phyloP scores from a whole-genome alignment of 2,888 invertebrate species.

The Bedellia somnulentella region DNA sequence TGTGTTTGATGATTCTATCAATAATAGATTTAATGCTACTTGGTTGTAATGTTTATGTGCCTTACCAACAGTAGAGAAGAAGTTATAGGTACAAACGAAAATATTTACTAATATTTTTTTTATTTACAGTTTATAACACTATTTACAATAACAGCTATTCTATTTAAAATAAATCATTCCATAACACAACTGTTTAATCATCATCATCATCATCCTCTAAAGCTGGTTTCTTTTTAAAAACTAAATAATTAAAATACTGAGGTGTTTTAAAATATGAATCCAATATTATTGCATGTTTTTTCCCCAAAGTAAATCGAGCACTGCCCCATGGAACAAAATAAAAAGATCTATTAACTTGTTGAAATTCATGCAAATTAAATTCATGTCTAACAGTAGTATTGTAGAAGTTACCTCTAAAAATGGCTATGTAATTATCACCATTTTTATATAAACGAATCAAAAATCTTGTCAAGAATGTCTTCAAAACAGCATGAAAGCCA shows the following conservation, averaged over 20 bases:
- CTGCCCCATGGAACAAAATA: slow-evolving; percentile 38
- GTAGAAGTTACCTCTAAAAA: slow-evolving; percentile 32
- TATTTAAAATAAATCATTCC: not conserved
- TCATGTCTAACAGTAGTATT: slow-evolving; percentile 30
- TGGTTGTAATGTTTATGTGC: slow-evolving; percentile 35
- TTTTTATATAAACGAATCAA: slow-evolving; percentile 39
- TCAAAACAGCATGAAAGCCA: slow-evolving; percentile 29
- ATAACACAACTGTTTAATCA: not conserved
- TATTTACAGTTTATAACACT: too few relatives aligned
- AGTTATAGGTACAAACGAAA: slow-evolving; percentile 16
- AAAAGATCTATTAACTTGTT: slow-evolving; percentile 29
- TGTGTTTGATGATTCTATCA: not conserved
- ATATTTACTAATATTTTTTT: not conserved
- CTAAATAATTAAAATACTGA: slow-evolving; percentile 34
- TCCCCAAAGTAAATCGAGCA: slow-evolving; percentile 34
- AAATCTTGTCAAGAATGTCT: slow-evolving; percentile 36
- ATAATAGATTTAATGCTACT: slow-evolving; percentile 27
- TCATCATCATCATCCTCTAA: slow-evolving; percentile 3
- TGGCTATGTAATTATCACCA: slow-evolving; percentile 40
- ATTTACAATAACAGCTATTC: too few relatives aligned
- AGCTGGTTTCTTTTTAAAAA: slow-evolving; percentile 21
- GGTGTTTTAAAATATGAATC: slow-evolving; percentile 45
- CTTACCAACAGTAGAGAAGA: slow-evolving; percentile 30
- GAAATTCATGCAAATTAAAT: slow-evolving; percentile 35
- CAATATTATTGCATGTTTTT: slow-evolving; percentile 36